A percentile compares a stretch with the other conserved stretches of the same genome.
phyloP scores from a whole-genome alignment of 2,113 vertebrate genomes.

The Lepus europaeus region DNA sequence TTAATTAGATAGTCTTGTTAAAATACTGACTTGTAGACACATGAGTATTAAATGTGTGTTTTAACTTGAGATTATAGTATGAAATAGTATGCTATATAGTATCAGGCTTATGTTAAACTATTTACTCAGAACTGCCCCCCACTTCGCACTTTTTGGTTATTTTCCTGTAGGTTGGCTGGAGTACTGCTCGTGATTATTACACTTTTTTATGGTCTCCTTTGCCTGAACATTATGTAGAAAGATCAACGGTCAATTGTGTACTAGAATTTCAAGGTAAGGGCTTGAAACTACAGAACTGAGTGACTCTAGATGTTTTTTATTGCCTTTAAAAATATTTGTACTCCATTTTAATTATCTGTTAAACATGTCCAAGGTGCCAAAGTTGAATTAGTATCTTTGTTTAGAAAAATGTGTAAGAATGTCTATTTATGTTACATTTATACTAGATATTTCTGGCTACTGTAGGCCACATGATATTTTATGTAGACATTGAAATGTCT shows the following conservation, averaged over 20 bases:
- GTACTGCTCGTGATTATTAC: conserved; percentile 98
- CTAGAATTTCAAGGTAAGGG: conserved; percentile 96
- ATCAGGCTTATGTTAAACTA: conserved; percentile 62
- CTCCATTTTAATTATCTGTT: not conserved
- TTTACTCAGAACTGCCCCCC: not conserved
- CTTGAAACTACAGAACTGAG: conserved; percentile 13
- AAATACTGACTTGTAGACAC: conserved; percentile 83
- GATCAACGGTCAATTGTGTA: conserved; percentile 94
- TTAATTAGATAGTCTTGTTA: conserved; percentile 84
- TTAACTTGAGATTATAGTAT: conserved; percentile 77
- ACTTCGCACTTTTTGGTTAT: conserved; percentile 35
- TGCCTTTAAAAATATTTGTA: conserved; percentile 45
- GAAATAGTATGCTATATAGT: conserved; percentile 60
- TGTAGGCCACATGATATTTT: conserved; percentile 10
- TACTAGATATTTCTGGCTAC: not conserved
- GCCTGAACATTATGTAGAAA: conserved; percentile 95
- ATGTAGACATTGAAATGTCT: not conserved
- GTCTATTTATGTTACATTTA: not conserved
- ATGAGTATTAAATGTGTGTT: conserved; percentile 72
- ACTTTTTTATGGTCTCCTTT: conserved; percentile 99
- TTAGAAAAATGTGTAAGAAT: conserved; percentile 53
- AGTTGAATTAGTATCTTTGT: conserved; percentile 7
- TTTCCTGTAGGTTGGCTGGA: conserved; percentile 96
- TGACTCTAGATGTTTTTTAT: conserved; percentile 56
- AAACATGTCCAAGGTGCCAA: not conserved